Conservation (phyloP, 1,140 invertebrate species). For the Drosophila carrolli region DNA sequence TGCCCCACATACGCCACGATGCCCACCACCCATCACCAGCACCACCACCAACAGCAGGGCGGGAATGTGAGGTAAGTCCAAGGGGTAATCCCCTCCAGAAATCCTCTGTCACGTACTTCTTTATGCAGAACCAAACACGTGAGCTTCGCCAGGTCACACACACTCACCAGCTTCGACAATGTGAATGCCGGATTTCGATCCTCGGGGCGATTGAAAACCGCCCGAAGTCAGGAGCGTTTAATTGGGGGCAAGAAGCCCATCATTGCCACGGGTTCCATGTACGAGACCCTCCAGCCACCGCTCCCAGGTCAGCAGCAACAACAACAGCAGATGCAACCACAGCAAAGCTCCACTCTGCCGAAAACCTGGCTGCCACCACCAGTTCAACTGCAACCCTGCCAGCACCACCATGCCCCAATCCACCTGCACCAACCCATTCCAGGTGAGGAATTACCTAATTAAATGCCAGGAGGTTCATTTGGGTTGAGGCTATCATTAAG, state of each 20-base stretch:
- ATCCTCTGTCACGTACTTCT: not conserved
- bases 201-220: constrained; percentile 84
- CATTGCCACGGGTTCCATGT: constrained; percentile 69
- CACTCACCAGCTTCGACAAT: constrained; percentile 92
- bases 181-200: constrained; percentile 85
- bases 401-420: constrained; percentile 74
- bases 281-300: constrained; percentile 73
- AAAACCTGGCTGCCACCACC: constrained; percentile 63
- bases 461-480: not conserved
- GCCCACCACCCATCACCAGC: constrained; percentile 68
- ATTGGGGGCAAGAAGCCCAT: constrained; percentile 87
- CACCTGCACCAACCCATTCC: constrained; percentile 72
- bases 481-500: not conserved
- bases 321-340: constrained; percentile 32
- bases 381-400: constrained; percentile 64
- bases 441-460: constrained; percentile 17
- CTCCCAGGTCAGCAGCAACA: constrained; percentile 36
- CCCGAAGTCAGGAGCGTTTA: constrained; percentile 89
- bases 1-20: constrained; percentile 78
- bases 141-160: constrained; percentile 94
- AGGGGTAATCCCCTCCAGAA: not conserved
- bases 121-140: constrained; percentile 92
- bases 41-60: constrained; percentile 58
- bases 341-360: constrained; percentile 58
- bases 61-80: constrained; percentile 61